Evolutionary conservation across 2,888 invertebrate genomes (phyloP).

Genomic region (Andrena bucephala): DNA sequence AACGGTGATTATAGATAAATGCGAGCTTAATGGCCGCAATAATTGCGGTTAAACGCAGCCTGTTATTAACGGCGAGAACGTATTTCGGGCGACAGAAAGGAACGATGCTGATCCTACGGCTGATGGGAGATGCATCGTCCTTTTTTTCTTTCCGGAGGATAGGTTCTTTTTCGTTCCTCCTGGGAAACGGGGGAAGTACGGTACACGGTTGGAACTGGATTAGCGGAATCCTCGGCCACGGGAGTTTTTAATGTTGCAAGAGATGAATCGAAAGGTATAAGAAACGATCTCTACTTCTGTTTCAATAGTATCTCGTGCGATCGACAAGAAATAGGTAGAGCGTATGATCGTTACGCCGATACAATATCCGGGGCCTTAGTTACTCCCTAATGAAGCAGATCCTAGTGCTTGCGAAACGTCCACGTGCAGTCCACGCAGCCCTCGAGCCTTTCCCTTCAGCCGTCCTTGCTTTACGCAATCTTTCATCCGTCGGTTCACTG

Average conservation of each 20-base stretch:
- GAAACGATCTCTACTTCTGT: conserved; percentile 46
- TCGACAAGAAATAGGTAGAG: conserved; percentile 42
- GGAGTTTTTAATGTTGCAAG: conserved; percentile 11
- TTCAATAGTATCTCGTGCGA: conserved; percentile 48
- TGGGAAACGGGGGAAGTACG: not conserved
- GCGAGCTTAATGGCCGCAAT: conserved; percentile 50
- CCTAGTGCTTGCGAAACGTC: conserved; percentile 44
- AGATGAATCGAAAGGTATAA: conserved; percentile 10
- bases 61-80: conserved; percentile 43
- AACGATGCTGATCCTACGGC: conserved; percentile 4
- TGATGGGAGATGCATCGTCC: not conserved
- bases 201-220: not conserved
- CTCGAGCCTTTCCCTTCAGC: conserved; percentile 33
- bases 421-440: conserved; percentile 28
- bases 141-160: not conserved
- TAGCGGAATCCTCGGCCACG: conserved; percentile 1
- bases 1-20: conserved; percentile 57
- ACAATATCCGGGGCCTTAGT: conserved; percentile 28
- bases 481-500: not conserved
- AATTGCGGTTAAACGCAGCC: conserved; percentile 49
- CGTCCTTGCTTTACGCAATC: conserved; percentile 19
- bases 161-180: not conserved
- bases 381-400: conserved; percentile 44
- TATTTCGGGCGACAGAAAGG: conserved; percentile 36
- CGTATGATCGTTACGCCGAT: conserved; percentile 46